phyloP scores from a whole-genome alignment of 2,888 invertebrate species.

The Apodemia duryi region DNA sequence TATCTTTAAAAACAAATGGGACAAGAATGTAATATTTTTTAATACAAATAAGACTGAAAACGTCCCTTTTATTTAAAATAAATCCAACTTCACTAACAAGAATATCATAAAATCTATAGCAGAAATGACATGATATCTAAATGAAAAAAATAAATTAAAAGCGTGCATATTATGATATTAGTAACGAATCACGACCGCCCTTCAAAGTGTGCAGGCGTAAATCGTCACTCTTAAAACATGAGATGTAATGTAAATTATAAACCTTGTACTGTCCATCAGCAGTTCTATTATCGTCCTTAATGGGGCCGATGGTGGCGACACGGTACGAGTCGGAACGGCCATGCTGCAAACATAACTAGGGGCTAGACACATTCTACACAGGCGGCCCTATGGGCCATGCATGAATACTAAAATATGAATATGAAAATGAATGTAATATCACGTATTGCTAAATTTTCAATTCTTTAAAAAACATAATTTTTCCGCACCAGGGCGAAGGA shows the following conservation, averaged over 20 bases:
- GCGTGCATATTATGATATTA: conserved; percentile 27
- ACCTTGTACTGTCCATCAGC: conserved; percentile 97
- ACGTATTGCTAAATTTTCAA: conserved; percentile 35
- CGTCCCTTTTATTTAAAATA: no score
- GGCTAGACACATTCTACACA: conserved; percentile 75
- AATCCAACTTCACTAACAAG: no score
- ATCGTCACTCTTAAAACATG: conserved; percentile 34
- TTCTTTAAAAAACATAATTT: no score
- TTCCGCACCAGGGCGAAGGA: no score
- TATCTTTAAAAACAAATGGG: no score
- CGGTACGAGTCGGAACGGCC: conserved; percentile 98
- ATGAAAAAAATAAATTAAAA: conserved; percentile 24
- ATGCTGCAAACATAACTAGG: conserved; percentile 87
- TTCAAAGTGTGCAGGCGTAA: conserved; percentile 26
- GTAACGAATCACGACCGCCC: conserved; percentile 28
- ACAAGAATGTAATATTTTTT: no score
- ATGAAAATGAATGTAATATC: conserved; percentile 44
- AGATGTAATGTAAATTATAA: conserved; percentile 71
- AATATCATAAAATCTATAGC: neutral
- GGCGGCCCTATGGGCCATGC: conserved; percentile 73
- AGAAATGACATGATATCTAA: conserved; percentile 5
- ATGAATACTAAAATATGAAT: conserved; percentile 46
- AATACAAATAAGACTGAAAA: no score
- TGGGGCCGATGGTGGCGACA: conserved; percentile 94
- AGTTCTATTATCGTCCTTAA: conserved; percentile 97